Conservation (phyloP, 2,888 invertebrate species). For the Melanostoma scalare region DNA sequence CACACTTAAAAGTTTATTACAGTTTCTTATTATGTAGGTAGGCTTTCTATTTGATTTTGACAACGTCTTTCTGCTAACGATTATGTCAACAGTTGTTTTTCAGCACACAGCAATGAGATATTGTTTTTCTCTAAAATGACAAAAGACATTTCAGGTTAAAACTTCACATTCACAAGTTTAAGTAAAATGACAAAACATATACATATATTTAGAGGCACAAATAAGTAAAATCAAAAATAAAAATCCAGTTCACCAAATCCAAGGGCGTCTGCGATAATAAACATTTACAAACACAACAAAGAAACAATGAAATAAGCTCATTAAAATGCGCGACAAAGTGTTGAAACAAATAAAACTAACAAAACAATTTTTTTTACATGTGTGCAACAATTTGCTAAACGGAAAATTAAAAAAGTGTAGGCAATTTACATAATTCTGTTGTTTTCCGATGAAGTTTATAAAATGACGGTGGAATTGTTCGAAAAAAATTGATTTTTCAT, state of each 20-base stretch:
- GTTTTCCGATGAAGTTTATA: conserved; percentile 7
- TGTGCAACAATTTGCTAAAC: conserved; percentile 56
- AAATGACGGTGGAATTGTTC: no score
- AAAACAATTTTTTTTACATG: conserved; percentile 18
- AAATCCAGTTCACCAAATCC: conserved; percentile 30
- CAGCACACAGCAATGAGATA: not conserved
- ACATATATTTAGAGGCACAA: conserved; percentile 35
- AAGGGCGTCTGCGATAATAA: conserved; percentile 37
- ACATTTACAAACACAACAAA: conserved; percentile 43
- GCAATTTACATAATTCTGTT: conserved; percentile 39
- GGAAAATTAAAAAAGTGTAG: conserved; percentile 17
- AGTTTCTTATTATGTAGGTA: not conserved
- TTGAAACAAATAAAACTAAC: not conserved
- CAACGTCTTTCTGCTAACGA: not conserved
- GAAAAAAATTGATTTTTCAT: conserved; percentile 29
- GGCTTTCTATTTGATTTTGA: not conserved
- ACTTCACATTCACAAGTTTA: conserved; percentile 23
- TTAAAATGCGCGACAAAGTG: no score
- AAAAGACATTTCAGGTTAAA: conserved; percentile 15
- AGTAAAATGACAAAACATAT: not conserved
- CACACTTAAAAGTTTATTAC: conserved; percentile 13
- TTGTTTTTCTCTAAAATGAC: conserved; percentile 27
- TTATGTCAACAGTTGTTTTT: conserved; percentile 23
- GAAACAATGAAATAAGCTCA: conserved; percentile 22
- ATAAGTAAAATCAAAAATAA: not conserved